Evolutionary conservation across 2,797 vertebrate genomes (phyloP), one percentile per base, ranked within the genome.

Genomic region (Acrossocheilus fasciatus): DNA sequence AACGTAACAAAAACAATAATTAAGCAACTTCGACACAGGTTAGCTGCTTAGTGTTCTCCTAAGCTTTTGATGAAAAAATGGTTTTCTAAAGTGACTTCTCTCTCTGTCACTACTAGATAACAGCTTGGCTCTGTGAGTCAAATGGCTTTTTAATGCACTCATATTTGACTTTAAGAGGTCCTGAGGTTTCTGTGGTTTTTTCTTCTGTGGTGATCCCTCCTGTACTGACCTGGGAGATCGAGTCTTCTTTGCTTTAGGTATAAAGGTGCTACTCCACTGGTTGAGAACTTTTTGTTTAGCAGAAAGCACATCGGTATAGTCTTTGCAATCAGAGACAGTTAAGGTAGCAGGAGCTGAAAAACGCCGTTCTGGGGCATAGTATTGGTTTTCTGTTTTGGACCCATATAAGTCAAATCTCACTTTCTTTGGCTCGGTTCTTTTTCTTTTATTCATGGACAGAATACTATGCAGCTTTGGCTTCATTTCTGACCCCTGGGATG

Each of bases 281-380:
- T 66, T 75, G 20, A 79, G 88, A 45, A 90, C 88, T 66, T 90
- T 90, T 72, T 89, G 81, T 72, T 84, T 89, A 2, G 89, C 89
- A 12, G 89, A 86, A 69, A 36, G 47, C 23, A 1, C 4, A 23
- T 39, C 73, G 0, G 23, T 52, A 75, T 86, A 82, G 47, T 18
- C 82, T 6, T 3, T 78, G 36, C 6, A 4, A 30, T 62, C 7
- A 9, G 76, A 73, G 26, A 90, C 2, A 0, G 72, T 86, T 30
- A 87, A 8, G 3, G 78, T 34, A 57, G 36, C 26, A 20, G 89
- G 88, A 5, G 77, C 87, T 2, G 76, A 47, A 6, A 54, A 78
- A 1, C 3, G 62, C 1, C 70, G 80, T 1, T 17, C 26, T 6
- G 2, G 8, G 26, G 9, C 17, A 20, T 11, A 4, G 23, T n/a